Evolutionary conservation across 1,140 invertebrate genomes (phyloP).

Genomic region (Bacillus rossius): DNA sequence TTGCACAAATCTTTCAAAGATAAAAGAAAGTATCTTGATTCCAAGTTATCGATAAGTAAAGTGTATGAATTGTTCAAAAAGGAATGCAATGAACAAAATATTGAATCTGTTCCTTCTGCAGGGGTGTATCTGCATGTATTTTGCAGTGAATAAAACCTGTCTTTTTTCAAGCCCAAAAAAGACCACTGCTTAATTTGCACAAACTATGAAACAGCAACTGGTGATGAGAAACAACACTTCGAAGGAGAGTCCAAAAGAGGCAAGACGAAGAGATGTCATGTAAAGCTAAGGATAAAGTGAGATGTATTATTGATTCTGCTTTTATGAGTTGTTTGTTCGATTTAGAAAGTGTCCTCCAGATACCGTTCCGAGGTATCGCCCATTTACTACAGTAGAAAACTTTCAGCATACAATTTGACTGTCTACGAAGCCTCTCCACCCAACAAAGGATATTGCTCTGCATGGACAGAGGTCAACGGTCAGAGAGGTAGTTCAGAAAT

Average conservation of each 20-base stretch:
- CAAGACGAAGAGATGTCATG: no score
- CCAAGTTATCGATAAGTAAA: constrained; percentile 31
- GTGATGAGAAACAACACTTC: constrained; percentile 30
- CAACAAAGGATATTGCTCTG: no score
- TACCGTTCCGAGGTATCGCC: constrained; percentile 22
- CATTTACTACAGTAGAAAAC: constrained; percentile 28
- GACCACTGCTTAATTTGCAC: constrained; percentile 37
- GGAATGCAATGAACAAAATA: background rate
- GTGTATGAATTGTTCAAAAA: constrained; percentile 31
- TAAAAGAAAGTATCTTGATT: constrained; percentile 37
- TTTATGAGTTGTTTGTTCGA: no score
- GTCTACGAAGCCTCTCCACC: constrained; percentile 14
- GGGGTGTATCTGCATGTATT: constrained; percentile 14
- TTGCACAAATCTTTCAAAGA: no score
- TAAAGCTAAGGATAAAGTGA: no score
- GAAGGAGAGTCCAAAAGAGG: no score
- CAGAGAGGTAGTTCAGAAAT: no score
- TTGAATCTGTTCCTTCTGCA: no score
- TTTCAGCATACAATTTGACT: constrained; percentile 27
- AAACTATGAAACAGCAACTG: constrained; percentile 28
- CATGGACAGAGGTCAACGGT: no score
- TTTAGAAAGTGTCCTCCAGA: no score
- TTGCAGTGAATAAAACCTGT: constrained; percentile 34
- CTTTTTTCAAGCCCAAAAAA: constrained; percentile 38
- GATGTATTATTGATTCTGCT: no score